Conservation (phyloP, 1,140 invertebrate species). For the Sitodiplosis mosellana region DNA sequence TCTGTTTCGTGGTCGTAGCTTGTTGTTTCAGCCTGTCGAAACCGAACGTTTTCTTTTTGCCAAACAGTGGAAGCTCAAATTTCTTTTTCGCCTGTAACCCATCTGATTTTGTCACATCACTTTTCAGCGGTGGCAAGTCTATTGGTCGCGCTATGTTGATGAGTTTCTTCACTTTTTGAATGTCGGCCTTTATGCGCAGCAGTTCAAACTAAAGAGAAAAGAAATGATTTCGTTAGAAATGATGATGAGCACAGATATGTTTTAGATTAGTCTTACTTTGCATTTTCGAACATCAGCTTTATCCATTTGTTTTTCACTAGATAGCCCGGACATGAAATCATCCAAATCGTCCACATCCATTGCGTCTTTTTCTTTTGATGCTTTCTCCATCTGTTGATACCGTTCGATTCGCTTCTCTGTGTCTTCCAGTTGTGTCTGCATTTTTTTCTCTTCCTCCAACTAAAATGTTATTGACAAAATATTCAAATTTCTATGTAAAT, state of each 20-base stretch:
- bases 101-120: neutral
- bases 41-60: slow-evolving; percentile 17
- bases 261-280: slow-evolving; percentile 29
- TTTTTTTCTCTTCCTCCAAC: slow-evolving; percentile 45
- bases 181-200: slow-evolving; percentile 47
- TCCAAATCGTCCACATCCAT: slow-evolving; percentile 40
- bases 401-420: slow-evolving; percentile 38
- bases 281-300: slow-evolving; percentile 29
- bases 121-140: slow-evolving; percentile 33
- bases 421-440: slow-evolving; percentile 35
- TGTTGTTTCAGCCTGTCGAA: slow-evolving; percentile 6
- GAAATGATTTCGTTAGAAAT: slow-evolving; percentile 1
- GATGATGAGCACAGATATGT: neutral
- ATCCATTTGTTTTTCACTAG: slow-evolving; percentile 21
- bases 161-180: slow-evolving; percentile 44
- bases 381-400: slow-evolving; percentile 19
- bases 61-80: slow-evolving; percentile 18
- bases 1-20: neutral
- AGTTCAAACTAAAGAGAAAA: slow-evolving; percentile 33
- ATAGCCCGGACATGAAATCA: slow-evolving; percentile 49
- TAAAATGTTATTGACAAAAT: slow-evolving; percentile 19
- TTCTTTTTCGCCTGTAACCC: slow-evolving; percentile 4
- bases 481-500: neutral
- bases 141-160: slow-evolving; percentile 60
- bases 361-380: slow-evolving; percentile 13